Base-by-base conservation (phyloP, 1,140 invertebrate genomes). In the Nasonia giraulti region DNA sequence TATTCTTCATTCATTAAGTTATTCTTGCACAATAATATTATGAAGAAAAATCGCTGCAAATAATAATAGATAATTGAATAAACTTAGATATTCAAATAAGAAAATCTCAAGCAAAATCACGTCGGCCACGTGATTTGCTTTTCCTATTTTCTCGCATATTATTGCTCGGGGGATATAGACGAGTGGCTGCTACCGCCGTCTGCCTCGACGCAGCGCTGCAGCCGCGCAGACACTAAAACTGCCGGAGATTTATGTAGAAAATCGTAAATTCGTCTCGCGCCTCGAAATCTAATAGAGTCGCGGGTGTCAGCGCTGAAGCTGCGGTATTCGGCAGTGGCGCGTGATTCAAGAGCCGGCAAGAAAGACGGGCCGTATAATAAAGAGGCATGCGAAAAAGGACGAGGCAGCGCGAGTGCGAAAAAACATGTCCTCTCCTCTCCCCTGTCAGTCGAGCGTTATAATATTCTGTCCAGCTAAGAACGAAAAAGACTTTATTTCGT, bases 391-490 rank as follows among this genome's bases (percentile, higher is more conserved):
- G 73, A 83, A n/a, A n/a, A n/a, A n/a, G n/a, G n/a, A n/a, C n/a
- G n/a, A n/a, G n/a, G n/a, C n/a, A n/a, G n/a, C n/a, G n/a, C n/a
- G 69, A 55, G 50, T 55, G 50, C 50, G 69, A 78, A 50, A 77
- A 78, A 31, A 50, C 37, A 20, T 50, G 75, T 66, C 73, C 55
- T 83, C 74, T 79, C 11, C 44, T 66, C 79, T 71, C 90, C 90
- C 90, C 87, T 90, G 84, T 88, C 89, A 88, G 47, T 89, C 86
- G 86, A 90, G 89, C 91, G 90, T 91, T 91, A 91, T 91, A 91
- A 91, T 91, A 90, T 90, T 90, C 88, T 91, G 90, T 91, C 90
- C 89, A 83, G 86, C 85, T 27, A 50, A 50, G 76, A 62, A 27
- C 10, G 37, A 80, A 62, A 80, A n/a, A 69, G 62, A 80, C 31